A percentile compares a stretch with the other conserved stretches of the same genome.
Evolutionary conservation across 1,140 invertebrate genomes (phyloP).

Genomic region (Lasioglossum albipes): DNA sequence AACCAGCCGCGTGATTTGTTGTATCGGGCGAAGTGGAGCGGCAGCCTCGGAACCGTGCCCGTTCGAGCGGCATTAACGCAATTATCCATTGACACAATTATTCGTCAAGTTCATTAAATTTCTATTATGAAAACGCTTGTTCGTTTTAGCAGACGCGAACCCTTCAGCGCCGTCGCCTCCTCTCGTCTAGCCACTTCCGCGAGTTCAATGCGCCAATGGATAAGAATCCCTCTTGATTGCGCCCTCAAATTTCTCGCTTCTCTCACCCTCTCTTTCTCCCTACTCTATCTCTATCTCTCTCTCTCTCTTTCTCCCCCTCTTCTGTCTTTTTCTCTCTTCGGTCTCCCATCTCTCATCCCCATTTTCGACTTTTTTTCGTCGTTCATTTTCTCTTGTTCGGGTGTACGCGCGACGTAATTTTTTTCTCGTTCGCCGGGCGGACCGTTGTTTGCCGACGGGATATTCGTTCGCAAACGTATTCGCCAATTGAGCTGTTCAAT

Average conservation of each 20-base stretch:
- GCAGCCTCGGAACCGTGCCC: constrained; percentile 39
- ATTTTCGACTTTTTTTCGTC: neutral
- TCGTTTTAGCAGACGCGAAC: constrained; percentile 20
- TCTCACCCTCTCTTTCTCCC: neutral
- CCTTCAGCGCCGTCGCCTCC: neutral
- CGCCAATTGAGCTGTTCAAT: constrained; percentile 32
- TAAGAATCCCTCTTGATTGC: constrained; percentile 39
- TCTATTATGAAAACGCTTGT: constrained; percentile 25
- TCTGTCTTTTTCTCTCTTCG: too few species aligned
- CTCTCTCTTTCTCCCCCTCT: neutral
- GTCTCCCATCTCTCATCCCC: neutral
- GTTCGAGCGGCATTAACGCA: constrained; percentile 45
- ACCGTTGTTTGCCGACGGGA: constrained; percentile 20
- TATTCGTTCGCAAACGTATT: constrained; percentile 2
- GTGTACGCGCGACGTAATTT: neutral
- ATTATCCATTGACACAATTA: constrained; percentile 52
- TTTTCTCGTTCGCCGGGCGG: neutral
- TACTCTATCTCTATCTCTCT: neutral
- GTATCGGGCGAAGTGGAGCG: constrained; percentile 5
- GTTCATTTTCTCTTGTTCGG: neutral
- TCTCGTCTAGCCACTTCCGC: constrained; percentile 19
- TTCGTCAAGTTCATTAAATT: constrained; percentile 47
- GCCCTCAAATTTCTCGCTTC: neutral
- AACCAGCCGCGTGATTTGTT: constrained; percentile 26
- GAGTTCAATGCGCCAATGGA: constrained; percentile 47